These are phyloP conservation scores for Psittacus erithacus DNA, from an alignment of 2,113 vertebrate species.

Conservation along the genomic window DNA sequence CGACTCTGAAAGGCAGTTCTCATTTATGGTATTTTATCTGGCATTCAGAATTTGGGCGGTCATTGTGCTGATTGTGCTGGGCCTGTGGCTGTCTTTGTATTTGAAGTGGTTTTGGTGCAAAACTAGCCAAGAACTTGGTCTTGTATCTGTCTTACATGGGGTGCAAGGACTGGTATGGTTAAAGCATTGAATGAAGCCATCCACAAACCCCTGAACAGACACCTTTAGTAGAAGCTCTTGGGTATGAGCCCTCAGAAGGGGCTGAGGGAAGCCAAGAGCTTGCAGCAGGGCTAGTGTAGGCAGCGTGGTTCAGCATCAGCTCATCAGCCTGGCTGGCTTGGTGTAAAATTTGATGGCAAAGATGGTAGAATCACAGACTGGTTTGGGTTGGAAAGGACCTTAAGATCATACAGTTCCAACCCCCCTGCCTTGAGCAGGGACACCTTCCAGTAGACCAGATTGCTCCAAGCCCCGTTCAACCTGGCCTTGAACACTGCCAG, in stretches of 20 bases:
- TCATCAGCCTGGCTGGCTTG: neutral
- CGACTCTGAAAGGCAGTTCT: slow-evolving; percentile 15
- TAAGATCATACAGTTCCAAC: neutral
- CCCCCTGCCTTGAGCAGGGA: neutral
- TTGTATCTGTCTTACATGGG: neutral
- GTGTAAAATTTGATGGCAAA: neutral
- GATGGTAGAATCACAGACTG: neutral
- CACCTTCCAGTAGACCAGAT: neutral
- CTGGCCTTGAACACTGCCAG: neutral
- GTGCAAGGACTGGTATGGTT: neutral
- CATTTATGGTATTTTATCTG: neutral
- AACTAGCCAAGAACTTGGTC: neutral
- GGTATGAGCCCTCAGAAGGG: neutral
- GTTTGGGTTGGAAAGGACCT: neutral
- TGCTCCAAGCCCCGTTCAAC: neutral
- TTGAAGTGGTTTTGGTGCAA: neutral
- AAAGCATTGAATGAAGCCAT: neutral
- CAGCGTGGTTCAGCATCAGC: rapidly evolving
- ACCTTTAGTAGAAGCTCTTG: neutral
- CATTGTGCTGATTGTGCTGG: neutral
- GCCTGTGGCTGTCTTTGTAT: neutral
- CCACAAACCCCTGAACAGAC: neutral
- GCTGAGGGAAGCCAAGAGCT: neutral
- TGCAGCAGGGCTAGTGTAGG: neutral
- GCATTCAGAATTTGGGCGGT: neutral